Evolutionary conservation across 2,888 invertebrate species (phyloP), one percentile per base, ranked within the genome.

Genomic region (Celastrina argiolus): DNA sequence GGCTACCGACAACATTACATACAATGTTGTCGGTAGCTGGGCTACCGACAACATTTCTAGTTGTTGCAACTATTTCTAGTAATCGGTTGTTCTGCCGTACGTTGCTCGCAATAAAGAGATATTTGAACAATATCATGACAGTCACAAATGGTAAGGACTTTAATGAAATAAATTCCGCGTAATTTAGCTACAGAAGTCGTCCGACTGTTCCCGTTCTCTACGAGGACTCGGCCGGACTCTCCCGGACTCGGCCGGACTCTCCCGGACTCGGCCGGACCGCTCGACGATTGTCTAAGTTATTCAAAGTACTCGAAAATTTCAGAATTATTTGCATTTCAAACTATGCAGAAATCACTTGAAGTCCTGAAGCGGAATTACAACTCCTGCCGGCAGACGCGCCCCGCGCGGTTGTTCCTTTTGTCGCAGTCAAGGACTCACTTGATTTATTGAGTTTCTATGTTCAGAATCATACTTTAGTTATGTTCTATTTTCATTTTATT

Each of bases 281-380:
- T 51, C 22, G 12, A 5, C 51, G 51, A 51, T 51, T 51, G 51
- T 51, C 51, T 10, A 51, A 51, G 22, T 51, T 51, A 51, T 51
- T 51, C 51, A 51, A 51, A 51, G 51, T 51, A 14, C 51, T 51
- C 51, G 51, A 51, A 51, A 51, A 26, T 51, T 51, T 51, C 51
- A 51, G 12, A 26, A 51, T 26, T 51, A 51, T 51, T 51, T 51
- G 51, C 51, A 51, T 51, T 51, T 51, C 45, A 45, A 45, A 45
- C 45, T 45, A 45, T 45, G 18, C 8, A 6, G 10, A 16, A 42
- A 42, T 42, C 16, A n/a, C 42, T 45, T 1, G 51, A 51, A 22
- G 22, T 22, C 12, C 26, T 12, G 14, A 51, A 51, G 51, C 22
- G 5, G 51, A 51, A 51, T 22, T 8, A 26, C 2, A 22, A 51